These are phyloP conservation scores for Loxodonta africana DNA, from an alignment of 2,113 vertebrate species.

Conservation along the genomic window DNA sequence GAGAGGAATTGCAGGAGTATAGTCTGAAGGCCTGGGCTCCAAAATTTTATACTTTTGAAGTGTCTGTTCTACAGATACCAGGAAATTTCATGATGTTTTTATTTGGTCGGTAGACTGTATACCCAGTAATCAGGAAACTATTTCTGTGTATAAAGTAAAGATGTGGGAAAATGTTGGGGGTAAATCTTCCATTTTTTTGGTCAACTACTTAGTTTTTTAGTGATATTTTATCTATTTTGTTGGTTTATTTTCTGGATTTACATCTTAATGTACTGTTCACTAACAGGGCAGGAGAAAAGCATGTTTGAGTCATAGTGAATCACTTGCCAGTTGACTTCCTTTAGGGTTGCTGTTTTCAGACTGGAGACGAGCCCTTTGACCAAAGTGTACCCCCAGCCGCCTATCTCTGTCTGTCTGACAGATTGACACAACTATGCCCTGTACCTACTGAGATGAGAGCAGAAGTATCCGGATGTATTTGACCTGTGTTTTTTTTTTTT, in stretches of 20 bases:
- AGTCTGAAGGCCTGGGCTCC: background rate
- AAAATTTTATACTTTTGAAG: accelerated
- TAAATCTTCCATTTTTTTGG: background rate
- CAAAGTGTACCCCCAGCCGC: too few relatives aligned
- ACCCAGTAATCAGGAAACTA: background rate
- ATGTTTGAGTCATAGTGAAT: background rate
- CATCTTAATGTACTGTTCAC: background rate
- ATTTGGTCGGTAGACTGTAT: background rate
- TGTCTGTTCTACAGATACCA: accelerated
- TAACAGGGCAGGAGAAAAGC: background rate
- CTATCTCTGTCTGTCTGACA: too few relatives aligned
- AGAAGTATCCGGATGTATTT: accelerated
- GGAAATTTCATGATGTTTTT: accelerated
- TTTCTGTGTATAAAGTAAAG: background rate
- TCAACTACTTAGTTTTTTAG: background rate
- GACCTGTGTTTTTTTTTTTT: background rate
- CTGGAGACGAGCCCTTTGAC: background rate
- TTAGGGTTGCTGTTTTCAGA: accelerated
- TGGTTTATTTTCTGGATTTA: background rate
- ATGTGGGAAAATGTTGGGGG: background rate
- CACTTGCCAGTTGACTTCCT: too few relatives aligned
- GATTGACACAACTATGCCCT: too few relatives aligned
- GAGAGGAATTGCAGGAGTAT: background rate
- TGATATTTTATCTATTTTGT: background rate
- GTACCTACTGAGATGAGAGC: background rate